These are phyloP conservation scores for Psettodes erumei DNA, from an alignment of 2,113 vertebrate species.

Conservation along the genomic window DNA sequence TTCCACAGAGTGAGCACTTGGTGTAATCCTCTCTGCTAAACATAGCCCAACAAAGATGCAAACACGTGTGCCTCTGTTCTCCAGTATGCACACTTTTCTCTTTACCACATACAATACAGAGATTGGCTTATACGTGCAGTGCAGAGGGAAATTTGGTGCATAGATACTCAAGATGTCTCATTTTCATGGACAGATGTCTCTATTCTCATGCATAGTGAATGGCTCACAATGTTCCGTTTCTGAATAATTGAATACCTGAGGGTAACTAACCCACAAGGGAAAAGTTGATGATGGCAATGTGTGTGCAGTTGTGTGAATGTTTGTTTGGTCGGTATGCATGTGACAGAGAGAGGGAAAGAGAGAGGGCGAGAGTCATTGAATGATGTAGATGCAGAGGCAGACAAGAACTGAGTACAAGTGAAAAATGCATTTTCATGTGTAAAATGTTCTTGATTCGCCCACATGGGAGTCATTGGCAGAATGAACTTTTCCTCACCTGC, in stretches of 20 bases:
- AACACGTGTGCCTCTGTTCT: constrained; percentile 19
- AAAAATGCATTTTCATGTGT: constrained; percentile 17
- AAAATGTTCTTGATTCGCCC: constrained; percentile 7
- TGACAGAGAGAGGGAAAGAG: background rate
- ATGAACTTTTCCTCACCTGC: constrained; percentile 52
- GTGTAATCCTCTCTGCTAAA: background rate
- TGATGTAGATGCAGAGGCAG: constrained; percentile 21
- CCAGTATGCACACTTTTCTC: constrained; percentile 7
- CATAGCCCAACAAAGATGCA: background rate
- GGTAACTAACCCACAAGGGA: constrained; percentile 20
- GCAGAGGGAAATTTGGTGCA: constrained; percentile 19
- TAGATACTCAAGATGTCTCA: constrained; percentile 22
- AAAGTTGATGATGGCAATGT: constrained; percentile 1
- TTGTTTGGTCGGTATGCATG: background rate
- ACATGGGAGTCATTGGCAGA: constrained; percentile 19
- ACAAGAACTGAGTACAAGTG: background rate
- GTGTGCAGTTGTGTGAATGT: background rate
- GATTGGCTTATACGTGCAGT: constrained; percentile 4
- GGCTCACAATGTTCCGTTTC: constrained; percentile 30
- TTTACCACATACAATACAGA: constrained; percentile 4
- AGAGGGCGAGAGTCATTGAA: background rate
- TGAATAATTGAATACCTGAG: constrained; percentile 55
- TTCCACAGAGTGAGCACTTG: constrained; percentile 1
- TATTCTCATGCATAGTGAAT: constrained; percentile 42
- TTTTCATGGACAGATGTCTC: constrained; percentile 36